Evolutionary conservation across 2,797 vertebrate species (phyloP), one percentile per base, ranked within the genome.

Genomic region (Rhincodon typus): DNA sequence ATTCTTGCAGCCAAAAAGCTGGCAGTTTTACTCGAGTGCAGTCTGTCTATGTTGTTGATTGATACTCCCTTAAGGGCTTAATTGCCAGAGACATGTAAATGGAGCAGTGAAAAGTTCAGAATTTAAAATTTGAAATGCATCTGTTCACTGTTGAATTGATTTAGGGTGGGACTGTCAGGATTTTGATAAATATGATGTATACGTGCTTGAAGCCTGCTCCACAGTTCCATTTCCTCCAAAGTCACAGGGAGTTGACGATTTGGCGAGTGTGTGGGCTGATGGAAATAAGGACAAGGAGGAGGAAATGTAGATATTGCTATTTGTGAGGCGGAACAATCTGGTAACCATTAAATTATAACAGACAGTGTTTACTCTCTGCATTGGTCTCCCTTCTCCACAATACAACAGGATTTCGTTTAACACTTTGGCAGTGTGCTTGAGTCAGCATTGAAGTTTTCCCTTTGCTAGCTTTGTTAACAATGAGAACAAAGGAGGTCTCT

Each of bases 291-390:
- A 57, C 10, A 62, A 42, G n/a, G 62, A 67, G n/a, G 5, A 21
- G 0, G 27, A 74, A 30, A 62, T 38, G 15, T n/a, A 21, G 8
- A 2, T 67, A 34, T 67, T 46, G 21, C 38, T 84, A 25, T 23
- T 46, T 42, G 62, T 62, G 62, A 93, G 90, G n/a, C 69, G 66
- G 66, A 62, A 42, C 62, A 69, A 42, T 93, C n/a, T 93, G 90
- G 57, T 17, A 93, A 66, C 90, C n/a, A 93, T 93, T 93, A 93
- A 38, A 42, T 69, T 69, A n/a, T 27, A 69, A n/a, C 62, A 93
- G 90, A 62, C 90, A 2, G 57, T 4, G 50, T 57, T 50, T 57
- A 38, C n/a, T 67, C n/a, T 69, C 19, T 69, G 90, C 21, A 42
- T 93, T 69, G 34, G 62, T n/a, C 62, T 93, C n/a, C 62, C 34